A percentile compares a stretch with the other conserved stretches of the same genome.
These are phyloP conservation scores for Microcaecilia unicolor DNA, from an alignment of 2,797 vertebrate species.

Conservation along the genomic window DNA sequence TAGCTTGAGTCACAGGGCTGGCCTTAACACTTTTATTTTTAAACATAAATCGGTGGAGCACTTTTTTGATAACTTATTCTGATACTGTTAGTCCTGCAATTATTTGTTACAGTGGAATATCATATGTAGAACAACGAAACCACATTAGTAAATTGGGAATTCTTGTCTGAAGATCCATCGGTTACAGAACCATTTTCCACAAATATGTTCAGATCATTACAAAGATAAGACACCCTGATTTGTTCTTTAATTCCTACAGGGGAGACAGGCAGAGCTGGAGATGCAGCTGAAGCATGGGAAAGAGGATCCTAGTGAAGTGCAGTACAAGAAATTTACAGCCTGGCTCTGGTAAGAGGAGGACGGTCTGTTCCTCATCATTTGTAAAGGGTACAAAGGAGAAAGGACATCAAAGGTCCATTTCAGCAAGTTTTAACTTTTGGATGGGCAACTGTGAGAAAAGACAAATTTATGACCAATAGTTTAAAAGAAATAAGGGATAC, in stretches of 20 bases:
- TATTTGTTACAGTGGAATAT: neutral
- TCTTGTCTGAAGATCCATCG: too few relatives aligned
- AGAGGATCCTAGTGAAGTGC: constrained; percentile 69
- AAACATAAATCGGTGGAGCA: too few relatives aligned
- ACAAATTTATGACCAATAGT: neutral
- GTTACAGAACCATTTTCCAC: constrained; percentile 10
- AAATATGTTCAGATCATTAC: neutral
- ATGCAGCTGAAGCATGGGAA: constrained; percentile 80
- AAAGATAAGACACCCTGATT: constrained; percentile 5
- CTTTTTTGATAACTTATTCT: too few relatives aligned
- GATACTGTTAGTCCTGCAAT: too few relatives aligned
- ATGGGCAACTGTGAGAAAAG: neutral
- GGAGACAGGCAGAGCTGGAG: constrained; percentile 81
- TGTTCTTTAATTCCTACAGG: constrained; percentile 52
- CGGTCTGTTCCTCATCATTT: neutral
- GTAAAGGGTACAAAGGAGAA: too few relatives aligned
- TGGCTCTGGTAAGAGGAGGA: constrained; percentile 81
- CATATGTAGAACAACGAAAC: neutral
- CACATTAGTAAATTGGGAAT: neutral
- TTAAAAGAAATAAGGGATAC: neutral
- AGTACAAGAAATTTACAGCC: constrained; percentile 74
- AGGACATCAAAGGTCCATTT: neutral
- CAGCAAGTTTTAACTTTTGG: neutral
- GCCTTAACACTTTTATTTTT: too few relatives aligned
- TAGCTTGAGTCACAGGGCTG: too few relatives aligned